A percentile compares a stretch with the other conserved stretches of the same genome.
These are phyloP conservation scores for Pollachius pollachius DNA, from an alignment of 2,113 vertebrate species.

Conservation along the genomic window DNA sequence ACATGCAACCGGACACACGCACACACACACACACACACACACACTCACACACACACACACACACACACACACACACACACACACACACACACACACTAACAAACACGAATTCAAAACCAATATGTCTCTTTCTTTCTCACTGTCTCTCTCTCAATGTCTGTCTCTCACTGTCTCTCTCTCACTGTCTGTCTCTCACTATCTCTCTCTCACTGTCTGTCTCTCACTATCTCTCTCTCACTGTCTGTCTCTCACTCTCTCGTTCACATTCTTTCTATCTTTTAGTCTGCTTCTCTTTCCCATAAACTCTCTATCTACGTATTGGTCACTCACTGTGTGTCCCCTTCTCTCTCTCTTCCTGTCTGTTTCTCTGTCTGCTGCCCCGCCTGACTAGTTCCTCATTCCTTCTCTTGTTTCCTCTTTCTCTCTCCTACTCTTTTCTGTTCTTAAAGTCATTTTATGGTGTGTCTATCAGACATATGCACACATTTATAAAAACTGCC, in stretches of 20 bases:
- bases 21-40: no score
- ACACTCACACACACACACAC: no score
- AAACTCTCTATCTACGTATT: conserved; percentile 10
- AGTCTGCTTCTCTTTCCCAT: no score
- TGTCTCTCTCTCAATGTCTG: no score
- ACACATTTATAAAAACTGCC: not conserved
- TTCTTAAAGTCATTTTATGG: not conserved
- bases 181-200: not conserved
- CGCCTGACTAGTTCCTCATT: not conserved
- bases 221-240: not conserved
- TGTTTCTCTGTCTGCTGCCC: conserved; percentile 6
- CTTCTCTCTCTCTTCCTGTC: not conserved
- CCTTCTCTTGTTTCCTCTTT: not conserved
- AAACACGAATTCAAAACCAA: no score
- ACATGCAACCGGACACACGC: no score
- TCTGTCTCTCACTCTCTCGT: not conserved
- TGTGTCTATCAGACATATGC: not conserved
- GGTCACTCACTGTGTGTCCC: conserved; percentile 13
- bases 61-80: no score
- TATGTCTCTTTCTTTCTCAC: no score
- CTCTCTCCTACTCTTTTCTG: not conserved
- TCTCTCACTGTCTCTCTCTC: not conserved
- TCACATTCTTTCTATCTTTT: not conserved
- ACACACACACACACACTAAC: no score
- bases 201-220: not conserved